These are phyloP conservation scores for Steinernema hermaphroditum DNA, from an alignment of 2,888 invertebrate genomes.

Conservation along the genomic window DNA sequence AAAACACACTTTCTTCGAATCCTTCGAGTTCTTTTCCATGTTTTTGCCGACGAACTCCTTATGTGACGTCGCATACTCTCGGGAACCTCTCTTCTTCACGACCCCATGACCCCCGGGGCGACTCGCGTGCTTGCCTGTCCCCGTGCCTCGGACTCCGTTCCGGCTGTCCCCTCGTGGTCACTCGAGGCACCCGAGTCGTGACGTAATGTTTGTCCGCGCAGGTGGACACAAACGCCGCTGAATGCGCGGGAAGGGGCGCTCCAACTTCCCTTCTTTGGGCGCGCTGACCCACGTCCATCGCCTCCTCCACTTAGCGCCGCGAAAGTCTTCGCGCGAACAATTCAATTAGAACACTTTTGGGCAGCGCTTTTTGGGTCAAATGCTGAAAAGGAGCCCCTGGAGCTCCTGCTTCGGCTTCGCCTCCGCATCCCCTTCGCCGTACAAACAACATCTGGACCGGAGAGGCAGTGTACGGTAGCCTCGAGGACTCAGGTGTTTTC, in stretches of 20 bases:
- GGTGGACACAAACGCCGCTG: not conserved
- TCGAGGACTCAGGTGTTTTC: not conserved
- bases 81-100: no score
- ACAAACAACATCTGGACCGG: no score
- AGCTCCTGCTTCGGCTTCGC: constrained; percentile 10
- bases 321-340: constrained; percentile 29
- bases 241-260: not conserved
- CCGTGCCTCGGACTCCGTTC: not conserved
- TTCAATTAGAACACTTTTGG: constrained; percentile 30
- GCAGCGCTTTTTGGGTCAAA: constrained; percentile 24
- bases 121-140: not conserved
- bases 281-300: constrained; percentile 30
- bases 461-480: not conserved
- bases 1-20: no score
- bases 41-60: no score
- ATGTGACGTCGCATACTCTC: no score
- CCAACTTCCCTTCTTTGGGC: constrained; percentile 22
- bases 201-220: constrained; percentile 18
- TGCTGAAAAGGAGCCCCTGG: constrained; percentile 30
- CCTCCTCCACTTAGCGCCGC: constrained; percentile 29
- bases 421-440: not conserved
- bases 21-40: no score
- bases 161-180: constrained; percentile 20
- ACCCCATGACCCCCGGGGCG: no score
- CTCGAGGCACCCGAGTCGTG: constrained; percentile 16